Base-by-base conservation (phyloP, 2,113 vertebrate genomes). In the Calidris pugnax region DNA sequence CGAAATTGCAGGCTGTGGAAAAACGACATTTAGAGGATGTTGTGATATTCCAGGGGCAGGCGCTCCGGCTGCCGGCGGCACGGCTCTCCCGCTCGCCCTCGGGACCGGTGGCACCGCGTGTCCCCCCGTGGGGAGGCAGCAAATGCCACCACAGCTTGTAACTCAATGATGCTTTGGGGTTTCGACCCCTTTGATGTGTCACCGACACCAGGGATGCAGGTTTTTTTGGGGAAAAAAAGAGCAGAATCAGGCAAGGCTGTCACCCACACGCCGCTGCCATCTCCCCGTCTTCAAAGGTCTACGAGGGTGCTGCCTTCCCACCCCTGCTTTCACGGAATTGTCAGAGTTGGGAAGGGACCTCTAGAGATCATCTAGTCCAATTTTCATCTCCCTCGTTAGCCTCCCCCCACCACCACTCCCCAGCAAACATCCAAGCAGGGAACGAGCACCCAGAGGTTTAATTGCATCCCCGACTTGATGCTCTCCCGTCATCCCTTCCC, bases 91-190 rank as follows among this genome's bases (percentile, higher is more conserved):
- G 2, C 45, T 32, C 8, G 2, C 39, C 78, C 78, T 43, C 30
- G 9, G 53, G 5, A 32, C 53, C 5, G 9, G 45, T 83, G 76
- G 10, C 57, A 76, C 26, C 2, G 0, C 2, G 0, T 1, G 5
- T 4, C 27, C 67, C 67, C 39, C 45, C 2, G 2, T 17, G 21
- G 33, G 23, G 28, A 57, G 45, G 14, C 28, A 10, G 1, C 63
- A 50, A 50, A 5, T 4, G 2, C 20, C 23, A 6, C 59, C n/a
- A 10, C 1, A 1, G 67, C 16, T 60, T 59, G 45, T 12, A 30
- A 63, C 22, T 28, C 80, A 48, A 14, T 0, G 1, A 0, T 3
- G 37, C 3, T 6, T 14, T 32, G 3, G 64, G 33, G 33, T n/a
- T 78, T 30, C 4, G 0, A 3, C 9, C 27, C 16, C 59, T 90